Evolutionary conservation across 35 echinoderm and acorn worm species (phyloP).

Genomic region (Apostichopus parvimensis): DNA sequence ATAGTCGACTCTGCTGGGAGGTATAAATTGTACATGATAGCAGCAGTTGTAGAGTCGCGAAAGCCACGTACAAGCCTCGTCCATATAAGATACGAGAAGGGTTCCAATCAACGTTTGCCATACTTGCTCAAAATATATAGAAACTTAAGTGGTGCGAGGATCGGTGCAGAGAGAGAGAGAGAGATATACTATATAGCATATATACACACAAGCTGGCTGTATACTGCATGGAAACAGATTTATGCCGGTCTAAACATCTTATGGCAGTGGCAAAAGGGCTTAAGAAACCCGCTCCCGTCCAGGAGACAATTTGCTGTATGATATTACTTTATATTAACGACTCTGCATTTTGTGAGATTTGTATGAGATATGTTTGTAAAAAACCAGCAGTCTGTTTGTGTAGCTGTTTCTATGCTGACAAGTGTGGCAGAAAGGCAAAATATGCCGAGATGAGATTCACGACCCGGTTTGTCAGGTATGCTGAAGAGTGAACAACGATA

Average conservation of each 20-base stretch:
- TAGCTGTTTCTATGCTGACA: neutral
- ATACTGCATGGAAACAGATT: slow-evolving; percentile 24
- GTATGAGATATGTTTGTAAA: slow-evolving; percentile 21
- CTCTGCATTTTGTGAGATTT: neutral
- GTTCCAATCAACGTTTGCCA: slow-evolving; percentile 32
- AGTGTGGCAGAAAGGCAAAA: neutral
- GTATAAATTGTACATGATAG: slow-evolving; percentile 33
- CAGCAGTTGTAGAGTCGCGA: neutral
- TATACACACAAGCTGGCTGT: neutral
- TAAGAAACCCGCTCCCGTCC: neutral
- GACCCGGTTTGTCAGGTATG: neutral
- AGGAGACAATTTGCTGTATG: neutral
- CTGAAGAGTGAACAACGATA: too few relatives aligned
- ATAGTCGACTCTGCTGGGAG: slow-evolving; percentile 45
- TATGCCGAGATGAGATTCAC: neutral
- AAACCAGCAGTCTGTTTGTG: neutral
- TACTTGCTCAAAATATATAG: slow-evolving; percentile 50
- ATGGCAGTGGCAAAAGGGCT: neutral
- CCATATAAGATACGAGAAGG: neutral
- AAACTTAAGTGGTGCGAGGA: slow-evolving; percentile 34
- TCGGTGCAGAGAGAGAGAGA: neutral
- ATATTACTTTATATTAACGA: neutral
- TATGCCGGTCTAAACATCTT: slow-evolving; percentile 32
- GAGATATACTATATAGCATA: too few relatives aligned
- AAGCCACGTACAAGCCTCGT: slow-evolving; percentile 9